Evolutionary conservation across 1,140 invertebrate genomes (phyloP), one percentile per base, ranked within the genome.

Genomic region (Eulimnadia texana): DNA sequence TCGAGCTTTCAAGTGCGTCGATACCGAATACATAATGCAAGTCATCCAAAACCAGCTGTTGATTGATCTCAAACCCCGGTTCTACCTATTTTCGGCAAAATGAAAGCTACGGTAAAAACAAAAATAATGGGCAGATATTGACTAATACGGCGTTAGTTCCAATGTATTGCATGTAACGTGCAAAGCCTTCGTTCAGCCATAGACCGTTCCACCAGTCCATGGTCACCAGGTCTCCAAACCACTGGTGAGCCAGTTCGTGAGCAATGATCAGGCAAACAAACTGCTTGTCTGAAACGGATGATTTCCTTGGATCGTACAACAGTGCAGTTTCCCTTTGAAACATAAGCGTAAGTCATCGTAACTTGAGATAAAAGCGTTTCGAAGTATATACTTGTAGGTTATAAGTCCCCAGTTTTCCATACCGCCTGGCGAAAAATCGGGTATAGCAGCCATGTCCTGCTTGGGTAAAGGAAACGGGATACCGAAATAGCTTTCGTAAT

Each of bases 361-460:
- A n/a, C n/a, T n/a, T n/a, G n/a, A n/a, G n/a, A n/a, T n/a, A n/a
- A n/a, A n/a, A n/a, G n/a, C n/a, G n/a, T n/a, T n/a, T n/a, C n/a
- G n/a, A n/a, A n/a, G n/a, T n/a, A n/a, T n/a, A n/a, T 51, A 85
- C 88, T 85, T 82, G 73, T 89, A 97, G 2, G 89, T 95, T 16
- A 96, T 82, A 0, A 95, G 71, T 1, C 88, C 88, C 86, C 87
- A 90, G 71, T 90, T 90, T 69, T 90, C 88, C 88, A 90, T 91
- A 1, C 87, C 94, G 0, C 90, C 93, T 16, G 89, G 87, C 54
- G 82, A 80, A 68, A 97, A 96, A 73, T 97, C 91, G 0, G 93
- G 91, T 52, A 97, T 72, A 0, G 92, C 93, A 2, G 94, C 82
- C 79, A 94, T 86, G 73, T 90, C 87, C 59, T 88, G 86, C 72